phyloP scores from a whole-genome alignment of 1,140 invertebrate genomes.

The Medauroidea extradentata region DNA sequence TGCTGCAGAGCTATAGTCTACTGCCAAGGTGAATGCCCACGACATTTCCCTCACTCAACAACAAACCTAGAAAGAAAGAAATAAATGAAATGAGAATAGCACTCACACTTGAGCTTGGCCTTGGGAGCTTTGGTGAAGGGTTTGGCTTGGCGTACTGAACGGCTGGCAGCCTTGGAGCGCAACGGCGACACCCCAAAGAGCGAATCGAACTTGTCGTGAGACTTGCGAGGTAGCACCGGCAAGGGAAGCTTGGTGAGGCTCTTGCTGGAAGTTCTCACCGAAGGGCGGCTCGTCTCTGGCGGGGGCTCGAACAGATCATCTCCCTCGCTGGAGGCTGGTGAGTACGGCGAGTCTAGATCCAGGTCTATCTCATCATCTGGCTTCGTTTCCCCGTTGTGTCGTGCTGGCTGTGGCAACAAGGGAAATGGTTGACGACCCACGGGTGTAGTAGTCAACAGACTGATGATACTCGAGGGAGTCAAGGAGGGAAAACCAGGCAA shows the following conservation, averaged over 20 bases:
- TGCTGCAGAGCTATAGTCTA: too few species aligned
- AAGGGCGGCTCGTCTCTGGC: slow-evolving; percentile 33
- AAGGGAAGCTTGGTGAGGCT: neutral
- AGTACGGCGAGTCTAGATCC: slow-evolving; percentile 76
- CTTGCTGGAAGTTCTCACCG: too few species aligned
- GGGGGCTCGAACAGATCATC: slow-evolving; percentile 84
- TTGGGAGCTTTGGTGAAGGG: neutral
- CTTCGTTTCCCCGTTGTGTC: too few species aligned
- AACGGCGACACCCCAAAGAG: slow-evolving; percentile 25
- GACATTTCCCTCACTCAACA: too few species aligned
- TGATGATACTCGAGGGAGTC: slow-evolving; percentile 43
- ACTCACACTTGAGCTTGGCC: neutral
- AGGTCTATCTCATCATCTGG: slow-evolving; percentile 44
- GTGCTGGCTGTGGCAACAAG: too few species aligned
- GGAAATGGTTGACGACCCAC: slow-evolving; percentile 6
- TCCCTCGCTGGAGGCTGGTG: slow-evolving; percentile 75
- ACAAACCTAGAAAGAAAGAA: too few species aligned
- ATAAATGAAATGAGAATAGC: too few species aligned
- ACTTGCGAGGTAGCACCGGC: slow-evolving; percentile 11
- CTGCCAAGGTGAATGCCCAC: too few species aligned
- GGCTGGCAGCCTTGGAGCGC: neutral
- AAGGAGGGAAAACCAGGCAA: slow-evolving; percentile 45
- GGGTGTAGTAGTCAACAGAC: slow-evolving; percentile 34
- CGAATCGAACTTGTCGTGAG: slow-evolving; percentile 24
- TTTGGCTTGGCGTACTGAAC: neutral